Evolutionary conservation across 2,113 vertebrate species (phyloP), one percentile per base, ranked within the genome.

Genomic region (Hucho hucho): DNA sequence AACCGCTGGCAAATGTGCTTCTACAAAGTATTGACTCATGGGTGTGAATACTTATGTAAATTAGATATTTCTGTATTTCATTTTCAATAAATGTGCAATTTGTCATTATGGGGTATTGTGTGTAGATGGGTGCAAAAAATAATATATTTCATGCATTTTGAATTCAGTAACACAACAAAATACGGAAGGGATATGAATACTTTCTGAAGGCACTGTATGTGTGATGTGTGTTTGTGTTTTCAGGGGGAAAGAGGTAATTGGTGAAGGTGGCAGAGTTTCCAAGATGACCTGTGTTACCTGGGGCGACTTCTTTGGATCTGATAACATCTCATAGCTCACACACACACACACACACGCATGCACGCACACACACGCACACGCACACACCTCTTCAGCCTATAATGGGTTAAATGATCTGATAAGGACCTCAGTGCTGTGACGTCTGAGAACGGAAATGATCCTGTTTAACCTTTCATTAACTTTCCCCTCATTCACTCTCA

Each of bases 251-350:
- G 28, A 76, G 73, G 14, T 73, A 47, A 70, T 78, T 77, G 82
- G 66, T 37, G 37, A 37, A 43, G 37, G 37, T n/a, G 74, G 71
- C 65, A 43, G 67, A 18, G 71, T 87, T 89, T 85, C 84, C 81
- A 67, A 79, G 73, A 65, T 37, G 59, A 25, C 22, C 69, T 16
- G 20, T 20, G 70, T 76, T 26, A 68, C 67, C 47, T 47, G 37
- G 37, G 37, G 9, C 37, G 9, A 43, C 37, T 43, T 43, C 65
- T 75, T 73, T 65, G 72, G 74, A 68, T 28, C 74, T 78, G 86
- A 89, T 89, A 86, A 83, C 81, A 90, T 89, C 88, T 81, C 32
- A 24, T 70, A 58, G 59, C 73, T 46, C 37, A 2, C 47, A 26
- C 20, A 80, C 46, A 2, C 70, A 6, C 29, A 32, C 29, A 32